These are phyloP conservation scores for Littorina saxatilis DNA, from an alignment of 1,140 invertebrate genomes.

Conservation along the genomic window DNA sequence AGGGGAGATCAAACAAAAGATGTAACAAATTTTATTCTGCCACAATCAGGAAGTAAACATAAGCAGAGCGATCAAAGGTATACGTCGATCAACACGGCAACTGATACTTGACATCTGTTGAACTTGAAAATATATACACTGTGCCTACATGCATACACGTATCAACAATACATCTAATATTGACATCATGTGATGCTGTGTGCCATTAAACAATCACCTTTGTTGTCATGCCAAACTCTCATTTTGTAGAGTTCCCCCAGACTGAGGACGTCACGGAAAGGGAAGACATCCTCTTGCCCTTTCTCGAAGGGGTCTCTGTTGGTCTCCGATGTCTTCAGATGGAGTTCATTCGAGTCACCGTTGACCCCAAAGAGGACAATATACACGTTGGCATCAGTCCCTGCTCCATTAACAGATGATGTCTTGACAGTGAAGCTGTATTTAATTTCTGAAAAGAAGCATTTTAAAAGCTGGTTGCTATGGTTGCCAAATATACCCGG, in stretches of 20 bases:
- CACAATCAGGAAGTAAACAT: no score
- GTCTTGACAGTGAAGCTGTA: constrained; percentile 74
- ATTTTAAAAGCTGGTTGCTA: no score
- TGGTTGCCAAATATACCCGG: no score
- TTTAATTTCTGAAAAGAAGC: constrained; percentile 63
- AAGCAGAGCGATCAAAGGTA: no score
- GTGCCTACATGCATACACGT: no score
- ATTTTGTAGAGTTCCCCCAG: constrained; percentile 72
- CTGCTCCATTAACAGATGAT: constrained; percentile 68
- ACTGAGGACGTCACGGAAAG: constrained; percentile 63
- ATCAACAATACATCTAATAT: no score
- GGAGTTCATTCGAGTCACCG: constrained; percentile 73
- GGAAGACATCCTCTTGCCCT: constrained; percentile 70
- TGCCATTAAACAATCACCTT: constrained; percentile 69
- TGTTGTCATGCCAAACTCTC: constrained; percentile 75
- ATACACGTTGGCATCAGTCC: constrained; percentile 73
- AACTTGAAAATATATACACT: no score
- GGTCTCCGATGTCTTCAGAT: constrained; percentile 70
- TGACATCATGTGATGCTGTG: no score
- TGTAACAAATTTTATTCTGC: no score
- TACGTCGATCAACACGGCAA: no score
- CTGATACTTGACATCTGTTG: no score
- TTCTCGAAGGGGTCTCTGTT: constrained; percentile 71
- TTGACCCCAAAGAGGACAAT: constrained; percentile 72
- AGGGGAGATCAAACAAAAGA: no score